Percentiles rank a stretch among this genome's conserved stretches.
These are phyloP conservation scores for Cinclus mexicanus DNA, from an alignment of 2,113 vertebrate species.

Conservation along the genomic window DNA sequence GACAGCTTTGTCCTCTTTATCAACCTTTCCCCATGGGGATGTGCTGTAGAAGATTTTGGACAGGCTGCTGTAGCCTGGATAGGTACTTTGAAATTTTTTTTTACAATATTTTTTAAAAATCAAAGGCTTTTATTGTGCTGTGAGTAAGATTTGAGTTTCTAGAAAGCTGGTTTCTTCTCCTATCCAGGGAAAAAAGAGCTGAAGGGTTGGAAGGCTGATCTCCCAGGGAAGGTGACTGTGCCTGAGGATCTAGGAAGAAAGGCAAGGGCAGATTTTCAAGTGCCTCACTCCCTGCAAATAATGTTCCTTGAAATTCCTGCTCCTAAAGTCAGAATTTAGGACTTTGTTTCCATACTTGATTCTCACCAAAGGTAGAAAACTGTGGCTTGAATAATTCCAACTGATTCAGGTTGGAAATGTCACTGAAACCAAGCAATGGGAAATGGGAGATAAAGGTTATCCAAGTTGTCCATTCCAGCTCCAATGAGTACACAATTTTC, in stretches of 20 bases:
- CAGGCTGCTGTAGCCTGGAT: not conserved
- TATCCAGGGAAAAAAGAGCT: not conserved
- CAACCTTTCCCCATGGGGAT: not conserved
- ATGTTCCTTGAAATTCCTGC: not conserved
- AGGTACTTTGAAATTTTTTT: not conserved
- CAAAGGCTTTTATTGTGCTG: not conserved
- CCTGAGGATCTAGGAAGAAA: not conserved
- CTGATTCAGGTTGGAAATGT: not conserved
- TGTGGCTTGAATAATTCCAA: not conserved
- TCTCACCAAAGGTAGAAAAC: not conserved
- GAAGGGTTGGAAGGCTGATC: not conserved
- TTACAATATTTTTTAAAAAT: not conserved
- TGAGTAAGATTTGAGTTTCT: not conserved
- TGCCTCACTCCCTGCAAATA: not conserved
- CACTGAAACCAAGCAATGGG: not conserved
- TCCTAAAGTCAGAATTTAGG: not conserved
- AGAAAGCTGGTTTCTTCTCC: not conserved
- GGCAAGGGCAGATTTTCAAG: not conserved
- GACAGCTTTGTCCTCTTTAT: not conserved
- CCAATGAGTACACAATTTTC: fast-evolving
- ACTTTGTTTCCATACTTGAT: not conserved
- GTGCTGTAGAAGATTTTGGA: not conserved
- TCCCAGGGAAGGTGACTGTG: not conserved
- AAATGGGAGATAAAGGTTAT: not conserved
- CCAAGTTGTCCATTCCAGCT: not conserved